A percentile compares a stretch with the other conserved stretches of the same genome.
Conservation (phyloP, 53 echinoderm and acorn worm genomes). For the Crossaster papposus region DNA sequence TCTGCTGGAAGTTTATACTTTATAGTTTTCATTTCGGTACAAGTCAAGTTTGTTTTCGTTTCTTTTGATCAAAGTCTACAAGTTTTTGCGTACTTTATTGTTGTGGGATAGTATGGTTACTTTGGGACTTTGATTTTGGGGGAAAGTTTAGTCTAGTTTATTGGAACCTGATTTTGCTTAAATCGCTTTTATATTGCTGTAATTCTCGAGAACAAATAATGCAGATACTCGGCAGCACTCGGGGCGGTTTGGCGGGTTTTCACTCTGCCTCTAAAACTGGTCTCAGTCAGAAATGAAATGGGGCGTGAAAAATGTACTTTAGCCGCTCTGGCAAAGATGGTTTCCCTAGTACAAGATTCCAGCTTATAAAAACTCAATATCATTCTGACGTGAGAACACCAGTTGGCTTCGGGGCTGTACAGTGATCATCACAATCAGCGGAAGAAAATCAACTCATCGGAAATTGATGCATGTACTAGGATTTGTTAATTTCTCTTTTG, state of each 20-base stretch:
- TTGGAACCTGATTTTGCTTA: slow-evolving; percentile 37
- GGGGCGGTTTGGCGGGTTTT: not conserved
- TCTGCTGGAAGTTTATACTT: too few relatives aligned
- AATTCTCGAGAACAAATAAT: slow-evolving; percentile 36
- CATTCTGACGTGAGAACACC: slow-evolving; percentile 16
- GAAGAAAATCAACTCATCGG: slow-evolving; percentile 3
- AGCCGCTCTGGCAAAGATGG: not conserved
- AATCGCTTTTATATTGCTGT: slow-evolving; percentile 20
- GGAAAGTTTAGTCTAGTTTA: not conserved
- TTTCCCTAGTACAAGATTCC: not conserved
- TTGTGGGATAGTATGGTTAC: not conserved
- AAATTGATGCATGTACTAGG: slow-evolving; percentile 1
- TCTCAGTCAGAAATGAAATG: slow-evolving; percentile 33
- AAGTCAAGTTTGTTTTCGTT: not conserved
- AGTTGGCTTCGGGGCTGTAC: slow-evolving; percentile 60
- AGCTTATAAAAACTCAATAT: slow-evolving; percentile 7
- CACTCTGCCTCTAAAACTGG: slow-evolving; percentile 1
- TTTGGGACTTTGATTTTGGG: not conserved
- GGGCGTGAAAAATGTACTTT: slow-evolving; percentile 61
- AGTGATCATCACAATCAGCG: slow-evolving; percentile 35
- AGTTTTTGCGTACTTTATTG: not conserved
- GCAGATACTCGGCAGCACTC: not conserved
- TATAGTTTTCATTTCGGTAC: not conserved
- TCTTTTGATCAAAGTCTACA: not conserved
- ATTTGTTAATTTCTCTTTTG: too few relatives aligned